These are phyloP conservation scores for Nasonia oneida DNA, from an alignment of 2,888 invertebrate species.

Conservation along the genomic window DNA sequence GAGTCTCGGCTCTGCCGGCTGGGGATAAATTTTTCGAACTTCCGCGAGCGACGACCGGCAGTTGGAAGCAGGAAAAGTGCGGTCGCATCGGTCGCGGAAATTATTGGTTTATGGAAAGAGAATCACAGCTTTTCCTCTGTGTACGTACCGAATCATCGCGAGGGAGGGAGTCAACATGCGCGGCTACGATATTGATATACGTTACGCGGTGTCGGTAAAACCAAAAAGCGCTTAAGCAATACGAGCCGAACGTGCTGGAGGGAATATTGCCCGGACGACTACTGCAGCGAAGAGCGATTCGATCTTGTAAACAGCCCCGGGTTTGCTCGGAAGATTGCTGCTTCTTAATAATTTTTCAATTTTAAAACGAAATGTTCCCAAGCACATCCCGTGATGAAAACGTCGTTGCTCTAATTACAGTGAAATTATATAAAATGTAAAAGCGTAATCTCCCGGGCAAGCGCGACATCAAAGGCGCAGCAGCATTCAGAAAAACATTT, in stretches of 20 bases:
- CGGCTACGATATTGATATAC: conserved; percentile 35
- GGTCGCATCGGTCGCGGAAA: not conserved
- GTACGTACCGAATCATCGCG: not conserved
- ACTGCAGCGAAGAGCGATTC: not conserved
- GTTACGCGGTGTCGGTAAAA: conserved; percentile 68
- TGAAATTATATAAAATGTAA: not conserved
- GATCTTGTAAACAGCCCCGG: not conserved
- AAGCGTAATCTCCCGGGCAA: not conserved
- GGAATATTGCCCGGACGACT: conserved; percentile 58
- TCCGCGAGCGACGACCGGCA: not conserved
- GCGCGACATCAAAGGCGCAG: conserved; percentile 15
- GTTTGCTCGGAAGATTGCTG: conserved; percentile 35
- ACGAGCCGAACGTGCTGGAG: conserved; percentile 71
- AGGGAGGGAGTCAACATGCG: conserved; percentile 42
- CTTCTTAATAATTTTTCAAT: no score
- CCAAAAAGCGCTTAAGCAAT: conserved; percentile 72
- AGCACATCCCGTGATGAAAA: not conserved
- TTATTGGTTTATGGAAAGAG: not conserved
- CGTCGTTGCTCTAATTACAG: not conserved
- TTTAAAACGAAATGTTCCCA: no score
- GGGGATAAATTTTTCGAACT: conserved; percentile 20
- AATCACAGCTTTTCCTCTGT: no score
- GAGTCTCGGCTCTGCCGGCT: not conserved
- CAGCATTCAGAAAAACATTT: conserved; percentile 36
- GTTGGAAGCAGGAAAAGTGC: not conserved